Percentiles rank a stretch among this genome's conserved stretches.
Evolutionary conservation across 2,113 vertebrate species (phyloP).

Genomic region (Rostratula benghalensis): DNA sequence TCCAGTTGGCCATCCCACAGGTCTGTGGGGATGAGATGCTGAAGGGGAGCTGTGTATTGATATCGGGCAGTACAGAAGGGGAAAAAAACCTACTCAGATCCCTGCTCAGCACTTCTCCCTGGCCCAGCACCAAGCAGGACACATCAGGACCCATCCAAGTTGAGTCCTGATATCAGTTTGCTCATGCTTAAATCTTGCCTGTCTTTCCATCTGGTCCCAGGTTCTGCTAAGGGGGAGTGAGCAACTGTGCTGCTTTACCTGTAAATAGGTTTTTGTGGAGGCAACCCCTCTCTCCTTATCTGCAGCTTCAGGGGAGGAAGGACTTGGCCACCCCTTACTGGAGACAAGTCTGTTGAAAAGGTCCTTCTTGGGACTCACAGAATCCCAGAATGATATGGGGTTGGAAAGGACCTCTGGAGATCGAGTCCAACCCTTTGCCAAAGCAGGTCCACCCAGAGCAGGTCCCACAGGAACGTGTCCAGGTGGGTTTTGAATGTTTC

Average conservation of each 20-base stretch:
- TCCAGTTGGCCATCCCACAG: rapidly evolving
- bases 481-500: too few relatives aligned
- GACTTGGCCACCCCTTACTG: too few relatives aligned
- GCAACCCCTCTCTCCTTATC: not conserved
- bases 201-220: rapidly evolving
- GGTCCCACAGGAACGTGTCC: too few relatives aligned
- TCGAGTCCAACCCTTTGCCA: too few relatives aligned
- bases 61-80: not conserved
- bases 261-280: rapidly evolving
- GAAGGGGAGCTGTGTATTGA: not conserved
- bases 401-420: too few relatives aligned
- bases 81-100: not conserved
- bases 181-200: rapidly evolving
- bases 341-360: not conserved
- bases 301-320: not conserved
- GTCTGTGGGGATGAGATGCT: not conserved
- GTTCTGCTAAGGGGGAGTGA: rapidly evolving
- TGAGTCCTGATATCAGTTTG: rapidly evolving
- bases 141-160: rapidly evolving
- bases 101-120: not conserved
- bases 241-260: not conserved
- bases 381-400: too few relatives aligned
- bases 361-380: not conserved
- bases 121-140: not conserved
- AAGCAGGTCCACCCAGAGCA: too few relatives aligned